Conservation (phyloP, 2,797 vertebrate genomes). For the Lophius americanus region DNA sequence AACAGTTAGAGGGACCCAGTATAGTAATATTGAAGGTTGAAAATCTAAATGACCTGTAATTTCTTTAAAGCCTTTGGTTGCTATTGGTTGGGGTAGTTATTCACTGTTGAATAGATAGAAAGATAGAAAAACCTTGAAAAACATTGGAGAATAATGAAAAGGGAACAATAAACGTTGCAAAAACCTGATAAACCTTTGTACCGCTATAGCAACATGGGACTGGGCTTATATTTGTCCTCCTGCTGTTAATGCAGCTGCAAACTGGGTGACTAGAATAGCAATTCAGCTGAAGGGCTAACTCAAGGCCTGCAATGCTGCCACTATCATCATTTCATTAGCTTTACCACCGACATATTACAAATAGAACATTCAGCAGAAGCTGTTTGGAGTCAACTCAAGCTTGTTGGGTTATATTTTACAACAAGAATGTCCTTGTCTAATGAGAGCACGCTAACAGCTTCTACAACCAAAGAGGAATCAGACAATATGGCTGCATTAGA, state of each 20-base stretch:
- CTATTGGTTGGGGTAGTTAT: no score
- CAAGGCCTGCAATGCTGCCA: slow-evolving; percentile 23
- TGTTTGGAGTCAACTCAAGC: slow-evolving; percentile 17
- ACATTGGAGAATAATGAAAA: not conserved
- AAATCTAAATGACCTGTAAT: no score
- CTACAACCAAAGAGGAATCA: slow-evolving; percentile 31
- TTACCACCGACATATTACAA: slow-evolving; percentile 36
- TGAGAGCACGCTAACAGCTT: slow-evolving; percentile 29
- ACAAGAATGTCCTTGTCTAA: slow-evolving; percentile 32
- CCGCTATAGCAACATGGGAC: slow-evolving; percentile 3
- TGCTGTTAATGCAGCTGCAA: slow-evolving; percentile 43
- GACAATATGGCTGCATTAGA: slow-evolving; percentile 31
- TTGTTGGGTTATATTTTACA: slow-evolving; percentile 27
- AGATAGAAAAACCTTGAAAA: no score
- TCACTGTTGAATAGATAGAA: no score
- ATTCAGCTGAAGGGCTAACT: slow-evolving; percentile 53
- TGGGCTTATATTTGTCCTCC: slow-evolving; percentile 21
- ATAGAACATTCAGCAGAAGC: slow-evolving; percentile 33
- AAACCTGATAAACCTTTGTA: not conserved
- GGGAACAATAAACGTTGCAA: not conserved
- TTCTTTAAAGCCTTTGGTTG: no score
- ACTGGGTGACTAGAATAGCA: slow-evolving; percentile 30
- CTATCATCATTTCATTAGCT: slow-evolving; percentile 58
- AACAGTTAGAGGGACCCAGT: no score
- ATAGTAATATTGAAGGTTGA: no score